Conservation (phyloP, 2,888 invertebrate genomes). For the Pterostichus niger region DNA sequence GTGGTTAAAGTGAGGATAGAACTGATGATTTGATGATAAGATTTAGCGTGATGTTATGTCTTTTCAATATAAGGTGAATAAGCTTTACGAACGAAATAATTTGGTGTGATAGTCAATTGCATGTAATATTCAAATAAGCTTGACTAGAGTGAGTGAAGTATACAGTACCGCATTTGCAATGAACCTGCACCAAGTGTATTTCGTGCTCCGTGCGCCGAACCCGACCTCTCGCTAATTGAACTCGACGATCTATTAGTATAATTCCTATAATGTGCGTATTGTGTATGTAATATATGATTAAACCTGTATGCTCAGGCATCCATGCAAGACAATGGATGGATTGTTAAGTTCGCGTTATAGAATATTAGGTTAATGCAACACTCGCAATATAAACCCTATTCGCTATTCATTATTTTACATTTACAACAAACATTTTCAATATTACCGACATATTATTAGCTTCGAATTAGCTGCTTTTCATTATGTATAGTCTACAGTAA, state of each 20-base stretch:
- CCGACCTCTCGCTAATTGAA: constrained; percentile 12
- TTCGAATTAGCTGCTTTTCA: too few species aligned
- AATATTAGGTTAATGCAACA: constrained; percentile 49
- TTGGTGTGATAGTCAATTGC: too few species aligned
- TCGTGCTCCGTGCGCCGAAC: too few species aligned
- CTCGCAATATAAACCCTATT: not conserved
- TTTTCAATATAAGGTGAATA: too few species aligned
- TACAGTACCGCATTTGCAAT: not conserved
- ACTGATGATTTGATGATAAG: too few species aligned
- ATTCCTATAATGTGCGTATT: constrained; percentile 58
- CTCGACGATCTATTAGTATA: constrained; percentile 48
- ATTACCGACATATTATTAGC: too few species aligned
- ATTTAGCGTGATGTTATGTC: too few species aligned
- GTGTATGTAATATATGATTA: constrained; percentile 54
- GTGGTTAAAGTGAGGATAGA: too few species aligned
- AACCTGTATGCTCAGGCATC: constrained; percentile 14
- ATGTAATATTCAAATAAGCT: not conserved
- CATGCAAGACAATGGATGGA: constrained; percentile 53
- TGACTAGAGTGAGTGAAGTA: not conserved
- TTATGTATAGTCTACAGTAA: too few species aligned
- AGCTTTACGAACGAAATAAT: too few species aligned
- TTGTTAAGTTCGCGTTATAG: constrained; percentile 52
- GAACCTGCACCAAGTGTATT: not conserved
- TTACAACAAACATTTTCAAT: not conserved
- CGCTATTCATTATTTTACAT: not conserved